These are phyloP conservation scores for Griposia aprilina DNA, from an alignment of 2,888 invertebrate genomes.

Conservation along the genomic window DNA sequence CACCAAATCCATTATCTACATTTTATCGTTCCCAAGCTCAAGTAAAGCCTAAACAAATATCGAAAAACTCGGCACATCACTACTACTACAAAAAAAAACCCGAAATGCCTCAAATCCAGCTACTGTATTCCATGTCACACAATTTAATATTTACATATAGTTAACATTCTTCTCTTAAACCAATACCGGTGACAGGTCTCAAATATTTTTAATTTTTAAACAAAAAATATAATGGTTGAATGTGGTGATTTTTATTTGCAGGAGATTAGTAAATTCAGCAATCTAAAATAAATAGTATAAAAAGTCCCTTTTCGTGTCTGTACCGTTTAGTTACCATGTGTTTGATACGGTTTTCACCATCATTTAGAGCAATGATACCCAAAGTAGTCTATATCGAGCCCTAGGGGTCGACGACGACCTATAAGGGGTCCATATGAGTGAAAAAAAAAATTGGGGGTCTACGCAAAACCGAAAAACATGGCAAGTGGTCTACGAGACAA, in stretches of 20 bases:
- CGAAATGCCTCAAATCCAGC: constrained; percentile 59
- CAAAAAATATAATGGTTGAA: background rate
- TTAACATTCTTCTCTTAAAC: constrained; percentile 68
- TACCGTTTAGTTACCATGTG: no score
- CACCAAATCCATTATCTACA: background rate
- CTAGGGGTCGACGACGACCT: no score
- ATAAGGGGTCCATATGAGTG: no score
- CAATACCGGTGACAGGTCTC: constrained; percentile 59
- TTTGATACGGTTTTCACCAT: no score
- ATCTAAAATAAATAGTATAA: no score
- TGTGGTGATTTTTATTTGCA: constrained; percentile 11
- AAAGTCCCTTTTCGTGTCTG: no score
- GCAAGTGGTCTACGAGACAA: no score
- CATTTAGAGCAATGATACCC: no score
- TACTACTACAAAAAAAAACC: constrained; percentile 26
- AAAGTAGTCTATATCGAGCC: no score
- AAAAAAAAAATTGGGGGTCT: no score
- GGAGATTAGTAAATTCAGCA: background rate
- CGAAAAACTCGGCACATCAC: constrained; percentile 49
- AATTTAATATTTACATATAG: constrained; percentile 64
- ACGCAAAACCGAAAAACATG: no score
- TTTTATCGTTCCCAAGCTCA: background rate
- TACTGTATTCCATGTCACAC: constrained; percentile 71
- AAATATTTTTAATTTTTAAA: constrained; percentile 10
- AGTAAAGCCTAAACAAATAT: constrained; percentile 17